Conservation (phyloP, 2,113 vertebrate species). For the Corythaeola cristata region DNA sequence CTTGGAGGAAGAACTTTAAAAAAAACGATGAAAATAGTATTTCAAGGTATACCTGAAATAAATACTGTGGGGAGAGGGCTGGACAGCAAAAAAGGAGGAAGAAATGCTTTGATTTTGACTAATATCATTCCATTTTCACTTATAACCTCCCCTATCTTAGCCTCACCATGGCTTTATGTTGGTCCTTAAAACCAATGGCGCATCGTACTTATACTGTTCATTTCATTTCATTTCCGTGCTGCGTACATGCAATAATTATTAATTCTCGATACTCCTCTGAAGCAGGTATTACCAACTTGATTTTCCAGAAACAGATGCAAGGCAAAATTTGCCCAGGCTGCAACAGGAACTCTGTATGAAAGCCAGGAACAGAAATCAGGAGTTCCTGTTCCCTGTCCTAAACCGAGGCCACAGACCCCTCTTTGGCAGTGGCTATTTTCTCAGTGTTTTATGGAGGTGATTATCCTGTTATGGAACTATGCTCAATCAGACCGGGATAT, state of each 20-base stretch:
- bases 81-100: neutral
- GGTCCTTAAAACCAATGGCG: neutral
- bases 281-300: neutral
- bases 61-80: neutral
- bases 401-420: neutral
- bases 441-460: neutral
- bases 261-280: neutral
- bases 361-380: neutral
- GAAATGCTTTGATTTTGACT: neutral
- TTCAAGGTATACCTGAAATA: neutral
- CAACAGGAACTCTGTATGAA: neutral
- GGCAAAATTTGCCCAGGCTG: neutral
- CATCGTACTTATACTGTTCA: neutral
- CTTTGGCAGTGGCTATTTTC: neutral
- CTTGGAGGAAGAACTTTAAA: neutral
- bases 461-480: neutral
- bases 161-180: neutral
- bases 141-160: neutral
- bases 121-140: neutral
- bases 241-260: neutral
- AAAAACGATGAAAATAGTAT: neutral
- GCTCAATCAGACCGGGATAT: neutral
- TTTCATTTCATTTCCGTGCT: neutral
- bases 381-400: neutral
- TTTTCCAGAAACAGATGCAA: slow-evolving; percentile 1